Conservation (phyloP, 2,888 invertebrate species). For the Pollenia griseotomentosa region DNA sequence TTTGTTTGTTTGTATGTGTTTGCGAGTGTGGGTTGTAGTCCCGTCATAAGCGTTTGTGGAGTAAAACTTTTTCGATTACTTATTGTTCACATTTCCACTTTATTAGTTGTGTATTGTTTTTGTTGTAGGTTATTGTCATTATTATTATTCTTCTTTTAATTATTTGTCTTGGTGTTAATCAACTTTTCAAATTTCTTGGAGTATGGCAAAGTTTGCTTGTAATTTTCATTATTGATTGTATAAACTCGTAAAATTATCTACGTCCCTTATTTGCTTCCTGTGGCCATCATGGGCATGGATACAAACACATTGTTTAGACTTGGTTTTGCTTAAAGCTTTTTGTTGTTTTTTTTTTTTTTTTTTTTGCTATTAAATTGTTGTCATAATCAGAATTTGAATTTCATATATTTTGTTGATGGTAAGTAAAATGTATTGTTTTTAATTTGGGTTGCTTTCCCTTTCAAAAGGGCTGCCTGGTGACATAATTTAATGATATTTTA, state of each 20-base stretch:
- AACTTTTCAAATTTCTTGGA: conserved; percentile 46
- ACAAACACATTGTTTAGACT: not conserved
- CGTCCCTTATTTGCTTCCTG: conserved; percentile 25
- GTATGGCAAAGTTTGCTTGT: conserved; percentile 53
- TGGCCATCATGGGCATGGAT: conserved; percentile 3
- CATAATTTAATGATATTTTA: conserved; percentile 43
- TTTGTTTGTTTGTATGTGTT: not conserved
- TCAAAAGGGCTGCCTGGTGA: not conserved
- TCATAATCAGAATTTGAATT: conserved; percentile 62
- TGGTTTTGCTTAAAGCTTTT: conserved; percentile 7
- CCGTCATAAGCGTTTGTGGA: not conserved
- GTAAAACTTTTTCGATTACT: conserved; percentile 66
- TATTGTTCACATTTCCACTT: conserved; percentile 65
- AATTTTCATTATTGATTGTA: conserved; percentile 64
- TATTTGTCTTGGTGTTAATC: conserved; percentile 50
- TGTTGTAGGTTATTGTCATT: conserved; percentile 24
- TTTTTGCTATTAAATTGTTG: conserved; percentile 71
- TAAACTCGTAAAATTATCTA: conserved; percentile 30
- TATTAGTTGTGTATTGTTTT: conserved; percentile 60
- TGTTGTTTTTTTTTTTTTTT: not conserved
- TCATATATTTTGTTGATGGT: conserved; percentile 39
- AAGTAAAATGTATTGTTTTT: conserved; percentile 12
- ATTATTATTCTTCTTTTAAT: not conserved
- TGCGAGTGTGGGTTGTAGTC: not conserved
- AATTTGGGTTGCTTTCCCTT: not conserved